phyloP scores from a whole-genome alignment of 2,888 invertebrate species.

The Rhodophaea formosa region DNA sequence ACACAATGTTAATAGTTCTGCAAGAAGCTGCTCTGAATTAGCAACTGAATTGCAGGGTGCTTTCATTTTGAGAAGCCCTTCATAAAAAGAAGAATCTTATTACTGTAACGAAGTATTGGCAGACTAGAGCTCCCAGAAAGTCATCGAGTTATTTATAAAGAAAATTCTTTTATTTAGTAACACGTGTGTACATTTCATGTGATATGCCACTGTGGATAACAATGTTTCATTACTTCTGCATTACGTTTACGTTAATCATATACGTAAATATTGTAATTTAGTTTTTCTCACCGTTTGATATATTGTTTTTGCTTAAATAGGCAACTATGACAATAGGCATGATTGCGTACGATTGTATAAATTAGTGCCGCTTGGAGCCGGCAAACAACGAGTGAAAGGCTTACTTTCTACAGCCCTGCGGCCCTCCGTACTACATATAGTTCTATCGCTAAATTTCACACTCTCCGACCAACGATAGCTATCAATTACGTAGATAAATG shows the following conservation, averaged over 20 bases:
- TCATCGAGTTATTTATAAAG: no score
- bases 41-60: background rate
- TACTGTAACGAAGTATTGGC: background rate
- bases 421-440: slow-evolving; percentile 56
- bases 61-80: background rate
- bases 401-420: slow-evolving; percentile 76
- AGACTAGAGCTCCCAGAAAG: background rate
- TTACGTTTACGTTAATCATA: background rate
- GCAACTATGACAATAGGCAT: slow-evolving; percentile 43
- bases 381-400: slow-evolving; percentile 71
- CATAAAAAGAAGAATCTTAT: background rate
- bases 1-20: slow-evolving; percentile 9
- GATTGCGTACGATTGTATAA: slow-evolving; percentile 65
- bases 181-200: no score
- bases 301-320: slow-evolving; percentile 35
- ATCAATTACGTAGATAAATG: slow-evolving; percentile 65
- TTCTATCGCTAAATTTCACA: slow-evolving; percentile 74
- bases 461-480: slow-evolving; percentile 58
- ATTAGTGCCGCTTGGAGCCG: slow-evolving; percentile 51
- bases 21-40: background rate
- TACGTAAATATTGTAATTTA: no score
- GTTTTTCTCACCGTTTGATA: slow-evolving; percentile 6
- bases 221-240: no score
- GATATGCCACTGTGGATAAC: no score
- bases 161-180: no score